A percentile compares a stretch with the other conserved stretches of the same genome.
Evolutionary conservation across 2,113 vertebrate species (phyloP).

Genomic region (Mandrillus leucophaeus): DNA sequence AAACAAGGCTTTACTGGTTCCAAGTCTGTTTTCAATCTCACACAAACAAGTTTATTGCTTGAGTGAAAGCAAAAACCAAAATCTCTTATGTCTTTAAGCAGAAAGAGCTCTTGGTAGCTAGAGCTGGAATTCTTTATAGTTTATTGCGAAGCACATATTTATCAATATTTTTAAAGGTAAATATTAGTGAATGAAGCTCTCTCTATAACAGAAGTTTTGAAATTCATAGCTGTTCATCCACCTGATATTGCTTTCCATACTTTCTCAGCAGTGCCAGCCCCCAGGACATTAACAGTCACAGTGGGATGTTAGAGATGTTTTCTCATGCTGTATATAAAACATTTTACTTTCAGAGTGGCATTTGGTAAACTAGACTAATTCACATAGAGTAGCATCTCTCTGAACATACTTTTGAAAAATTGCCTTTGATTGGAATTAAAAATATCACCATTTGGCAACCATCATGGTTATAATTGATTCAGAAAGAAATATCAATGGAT

Average conservation of each 20-base stretch:
- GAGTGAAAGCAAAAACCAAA: background rate
- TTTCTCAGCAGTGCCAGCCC: background rate
- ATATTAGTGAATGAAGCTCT: background rate
- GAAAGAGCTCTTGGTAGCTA: background rate
- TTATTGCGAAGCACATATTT: background rate
- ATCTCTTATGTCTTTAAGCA: background rate
- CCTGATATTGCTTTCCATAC: background rate
- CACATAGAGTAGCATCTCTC: background rate
- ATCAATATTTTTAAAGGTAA: background rate
- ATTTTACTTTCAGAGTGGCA: background rate
- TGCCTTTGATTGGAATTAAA: background rate
- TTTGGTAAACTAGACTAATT: constrained; percentile 27
- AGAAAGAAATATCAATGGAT: background rate
- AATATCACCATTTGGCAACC: constrained; percentile 1
- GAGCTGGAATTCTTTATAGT: background rate
- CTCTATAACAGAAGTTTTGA: background rate
- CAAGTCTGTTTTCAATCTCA: background rate
- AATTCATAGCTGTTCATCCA: background rate
- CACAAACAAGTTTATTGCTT: background rate
- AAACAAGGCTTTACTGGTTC: background rate
- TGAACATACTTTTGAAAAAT: background rate
- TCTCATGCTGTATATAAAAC: background rate
- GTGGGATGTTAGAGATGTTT: background rate
- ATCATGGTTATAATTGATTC: background rate
- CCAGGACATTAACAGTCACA: background rate